Percentiles rank a stretch among this genome's conserved stretches.
phyloP scores from a whole-genome alignment of 2,888 invertebrate species.

The Campaea margaritaria region DNA sequence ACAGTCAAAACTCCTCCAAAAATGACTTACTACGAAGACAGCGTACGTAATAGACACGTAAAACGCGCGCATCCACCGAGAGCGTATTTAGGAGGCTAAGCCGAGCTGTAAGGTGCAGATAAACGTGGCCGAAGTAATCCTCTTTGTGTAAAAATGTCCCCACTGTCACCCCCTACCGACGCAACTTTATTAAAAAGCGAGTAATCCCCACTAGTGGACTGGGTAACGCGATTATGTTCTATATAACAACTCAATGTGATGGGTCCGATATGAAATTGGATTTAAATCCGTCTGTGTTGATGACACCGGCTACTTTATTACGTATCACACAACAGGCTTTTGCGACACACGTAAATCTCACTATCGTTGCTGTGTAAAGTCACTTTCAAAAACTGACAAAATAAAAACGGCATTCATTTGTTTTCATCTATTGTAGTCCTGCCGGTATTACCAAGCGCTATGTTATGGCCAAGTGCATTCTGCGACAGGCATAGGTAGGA shows the following conservation, averaged over 20 bases:
- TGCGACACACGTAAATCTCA: no score
- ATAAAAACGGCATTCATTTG: no score
- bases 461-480: no score
- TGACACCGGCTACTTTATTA: conserved; percentile 53
- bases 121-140: conserved; percentile 83
- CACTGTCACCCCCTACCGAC: conserved; percentile 70
- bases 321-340: conserved; percentile 42
- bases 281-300: conserved; percentile 72
- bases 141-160: conserved; percentile 85
- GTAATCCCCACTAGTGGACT: conserved; percentile 83
- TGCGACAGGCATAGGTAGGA: no score
- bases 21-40: conserved; percentile 19
- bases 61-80: conserved; percentile 72
- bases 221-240: conserved; percentile 82
- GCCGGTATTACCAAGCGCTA: no score
- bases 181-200: conserved; percentile 83
- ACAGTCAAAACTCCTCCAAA: not conserved
- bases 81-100: conserved; percentile 80
- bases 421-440: no score
- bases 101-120: conserved; percentile 83
- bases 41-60: conserved; percentile 45
- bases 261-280: conserved; percentile 79
- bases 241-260: conserved; percentile 80
- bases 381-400: no score
- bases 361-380: no score